phyloP scores from a whole-genome alignment of 1,140 invertebrate genomes.

The Lepidurus packardi region DNA sequence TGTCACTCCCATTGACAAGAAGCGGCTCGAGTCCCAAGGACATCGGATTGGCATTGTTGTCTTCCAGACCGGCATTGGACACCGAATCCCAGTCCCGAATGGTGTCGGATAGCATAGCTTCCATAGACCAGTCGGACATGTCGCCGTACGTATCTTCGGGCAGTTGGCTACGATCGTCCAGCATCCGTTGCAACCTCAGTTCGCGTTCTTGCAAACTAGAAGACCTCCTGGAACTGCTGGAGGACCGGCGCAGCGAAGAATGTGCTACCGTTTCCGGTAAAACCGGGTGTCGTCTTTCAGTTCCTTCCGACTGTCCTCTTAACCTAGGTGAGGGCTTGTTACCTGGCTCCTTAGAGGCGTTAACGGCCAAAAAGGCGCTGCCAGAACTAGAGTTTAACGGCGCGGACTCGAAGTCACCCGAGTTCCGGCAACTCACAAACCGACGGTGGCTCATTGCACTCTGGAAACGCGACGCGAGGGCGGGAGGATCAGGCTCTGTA shows the following conservation, averaged over 20 bases:
- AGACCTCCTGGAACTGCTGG: conserved; percentile 17
- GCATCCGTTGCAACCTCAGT: conserved; percentile 11
- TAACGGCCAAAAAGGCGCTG: not conserved
- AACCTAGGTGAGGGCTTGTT: not conserved
- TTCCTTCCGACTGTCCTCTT: not conserved
- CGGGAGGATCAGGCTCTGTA: not conserved
- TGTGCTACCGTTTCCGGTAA: not conserved
- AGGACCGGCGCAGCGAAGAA: not conserved
- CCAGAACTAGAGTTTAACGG: not conserved
- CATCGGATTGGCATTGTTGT: not conserved
- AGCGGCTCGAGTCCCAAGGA: not conserved
- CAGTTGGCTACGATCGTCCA: conserved; percentile 25
- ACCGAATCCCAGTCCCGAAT: conserved; percentile 26
- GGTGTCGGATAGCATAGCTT: conserved; percentile 32
- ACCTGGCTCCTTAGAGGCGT: not conserved
- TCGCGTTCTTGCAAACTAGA: conserved; percentile 21
- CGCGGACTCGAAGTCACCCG: not conserved
- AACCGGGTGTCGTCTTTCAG: not conserved
- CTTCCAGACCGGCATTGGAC: not conserved
- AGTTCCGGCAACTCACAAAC: not conserved
- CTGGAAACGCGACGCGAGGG: not conserved
- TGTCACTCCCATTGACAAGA: not conserved
- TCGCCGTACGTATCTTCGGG: conserved; percentile 24
- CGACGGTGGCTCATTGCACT: not conserved
- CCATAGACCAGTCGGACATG: conserved; percentile 31